Evolutionary conservation across 2,797 vertebrate species (phyloP), one percentile per base, ranked within the genome.

Genomic region (Lemur catta): DNA sequence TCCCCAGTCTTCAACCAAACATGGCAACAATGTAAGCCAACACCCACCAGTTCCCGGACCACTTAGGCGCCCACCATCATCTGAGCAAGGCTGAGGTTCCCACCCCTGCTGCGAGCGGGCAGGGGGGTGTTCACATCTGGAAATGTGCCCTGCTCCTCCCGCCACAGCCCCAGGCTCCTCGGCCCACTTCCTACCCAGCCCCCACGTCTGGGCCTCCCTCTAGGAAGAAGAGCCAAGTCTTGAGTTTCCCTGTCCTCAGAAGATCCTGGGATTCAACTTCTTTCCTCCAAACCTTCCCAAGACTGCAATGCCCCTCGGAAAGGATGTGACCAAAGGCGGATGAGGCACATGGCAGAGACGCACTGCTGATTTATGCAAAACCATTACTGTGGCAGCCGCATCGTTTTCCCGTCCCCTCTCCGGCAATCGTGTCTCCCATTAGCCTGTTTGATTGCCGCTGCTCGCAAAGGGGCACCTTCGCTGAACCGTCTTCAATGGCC

Each of bases 381-480:
- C 92, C 80, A 97, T 89, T 87, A 0, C 75, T 63, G 13, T 52
- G 9, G 71, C 26, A 7, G 48, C 72, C 5, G 3, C 61, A 26
- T 84, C 78, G 24, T 91, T 96, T 96, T 96, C 76, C 92, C 52
- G 38, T 17, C 87, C 93, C 97, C 93, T 96, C 93, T 93, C 95
- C 35, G 14, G 96, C 78, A 96, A 38, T 65, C 14, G 1, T 76
- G 97, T 91, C 94, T 96, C 93, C 84, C 89, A 67, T 96, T 97
- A 96, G 86, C 86, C 86, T 97, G 97, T 98, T 84, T 97, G 97
- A 97, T 88, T 65, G 94, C 94, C 12, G 48, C 76, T 90, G 85
- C 87, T 97, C 94, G 69, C 0, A 48, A 72, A 98, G 96, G 97
- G 97, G 96, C 22, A 76, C 96, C 97, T 98, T 97, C 61, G 85